Evolutionary conservation across 2,113 vertebrate species (phyloP).

Genomic region (Balaenoptera acutorostrata): DNA sequence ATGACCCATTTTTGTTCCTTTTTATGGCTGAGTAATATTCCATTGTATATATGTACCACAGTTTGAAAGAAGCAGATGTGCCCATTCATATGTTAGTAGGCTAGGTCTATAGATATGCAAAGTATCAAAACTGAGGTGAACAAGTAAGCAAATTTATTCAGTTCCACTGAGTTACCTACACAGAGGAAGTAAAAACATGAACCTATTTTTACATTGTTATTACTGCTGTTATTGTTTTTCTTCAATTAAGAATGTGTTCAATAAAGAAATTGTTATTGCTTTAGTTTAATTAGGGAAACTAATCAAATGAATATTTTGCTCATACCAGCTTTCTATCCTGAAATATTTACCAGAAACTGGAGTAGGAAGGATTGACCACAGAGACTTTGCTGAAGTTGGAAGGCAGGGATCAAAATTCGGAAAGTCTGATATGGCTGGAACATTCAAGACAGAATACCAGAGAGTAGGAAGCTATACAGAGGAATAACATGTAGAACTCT

Average conservation of each 20-base stretch:
- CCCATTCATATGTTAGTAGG: neutral
- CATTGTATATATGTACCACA: no score
- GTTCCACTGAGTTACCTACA: neutral
- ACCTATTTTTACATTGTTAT: neutral
- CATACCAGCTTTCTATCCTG: neutral
- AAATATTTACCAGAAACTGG: neutral
- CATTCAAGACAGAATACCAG: neutral
- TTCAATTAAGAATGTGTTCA: neutral
- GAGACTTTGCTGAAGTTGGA: neutral
- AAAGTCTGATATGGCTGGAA: neutral
- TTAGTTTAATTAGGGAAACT: neutral
- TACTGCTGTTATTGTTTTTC: neutral
- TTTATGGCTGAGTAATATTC: no score
- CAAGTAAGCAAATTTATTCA: neutral
- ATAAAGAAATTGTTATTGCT: neutral
- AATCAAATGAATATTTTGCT: neutral
- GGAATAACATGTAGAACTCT: neutral
- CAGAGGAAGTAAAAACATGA: neutral
- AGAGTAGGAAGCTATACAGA: neutral
- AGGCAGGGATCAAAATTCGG: neutral
- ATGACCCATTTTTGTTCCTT: no score
- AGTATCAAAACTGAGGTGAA: neutral
- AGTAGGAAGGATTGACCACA: neutral
- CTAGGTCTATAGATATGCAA: neutral
- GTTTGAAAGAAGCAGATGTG: neutral